Conservation (phyloP, 1,140 invertebrate genomes). For the Trissolcus basalis region DNA sequence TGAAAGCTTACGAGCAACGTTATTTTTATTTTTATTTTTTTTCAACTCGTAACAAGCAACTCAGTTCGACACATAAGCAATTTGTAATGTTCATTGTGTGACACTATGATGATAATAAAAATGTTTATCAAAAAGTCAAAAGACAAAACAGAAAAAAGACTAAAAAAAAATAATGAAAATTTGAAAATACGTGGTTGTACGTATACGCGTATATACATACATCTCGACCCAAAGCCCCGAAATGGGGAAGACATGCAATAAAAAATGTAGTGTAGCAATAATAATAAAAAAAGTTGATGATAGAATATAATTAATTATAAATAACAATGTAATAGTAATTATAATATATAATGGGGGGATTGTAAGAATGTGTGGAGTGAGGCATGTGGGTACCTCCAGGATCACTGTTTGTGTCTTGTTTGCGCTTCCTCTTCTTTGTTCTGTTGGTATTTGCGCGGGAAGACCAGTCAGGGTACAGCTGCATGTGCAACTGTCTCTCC, state of each 20-base stretch:
- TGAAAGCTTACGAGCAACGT: slow-evolving; percentile 23
- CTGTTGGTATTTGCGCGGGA: slow-evolving; percentile 97
- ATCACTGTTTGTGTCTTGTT: slow-evolving; percentile 96
- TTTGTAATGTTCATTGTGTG: slow-evolving; percentile 30
- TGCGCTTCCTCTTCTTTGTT: slow-evolving; percentile 99
- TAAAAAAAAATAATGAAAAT: slow-evolving; percentile 7
- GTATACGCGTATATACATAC: slow-evolving; percentile 60
- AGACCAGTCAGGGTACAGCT: slow-evolving; percentile 98
- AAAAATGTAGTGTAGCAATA: slow-evolving; percentile 69
- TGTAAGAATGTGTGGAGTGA: slow-evolving; percentile 75
- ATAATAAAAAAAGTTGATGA: slow-evolving; percentile 41
- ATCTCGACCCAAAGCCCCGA: slow-evolving; percentile 69
- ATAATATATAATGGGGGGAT: slow-evolving; percentile 61
- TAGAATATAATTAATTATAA: slow-evolving; percentile 47
- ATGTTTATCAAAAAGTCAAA: slow-evolving; percentile 54
- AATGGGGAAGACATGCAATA: slow-evolving; percentile 74
- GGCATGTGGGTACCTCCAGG: slow-evolving; percentile 85
- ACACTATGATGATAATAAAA: slow-evolving; percentile 62
- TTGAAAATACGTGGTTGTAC: slow-evolving; percentile 59
- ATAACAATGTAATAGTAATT: slow-evolving; percentile 18
- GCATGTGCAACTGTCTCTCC: slow-evolving; percentile 98
- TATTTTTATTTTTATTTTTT: background rate
- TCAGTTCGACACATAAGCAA: slow-evolving; percentile 54
- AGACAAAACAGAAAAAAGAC: too few relatives aligned
- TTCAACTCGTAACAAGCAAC: slow-evolving; percentile 30